Evolutionary conservation across 2,113 vertebrate genomes (phyloP), one percentile per base, ranked within the genome.

Genomic region (Gopherus flavomarginatus): DNA sequence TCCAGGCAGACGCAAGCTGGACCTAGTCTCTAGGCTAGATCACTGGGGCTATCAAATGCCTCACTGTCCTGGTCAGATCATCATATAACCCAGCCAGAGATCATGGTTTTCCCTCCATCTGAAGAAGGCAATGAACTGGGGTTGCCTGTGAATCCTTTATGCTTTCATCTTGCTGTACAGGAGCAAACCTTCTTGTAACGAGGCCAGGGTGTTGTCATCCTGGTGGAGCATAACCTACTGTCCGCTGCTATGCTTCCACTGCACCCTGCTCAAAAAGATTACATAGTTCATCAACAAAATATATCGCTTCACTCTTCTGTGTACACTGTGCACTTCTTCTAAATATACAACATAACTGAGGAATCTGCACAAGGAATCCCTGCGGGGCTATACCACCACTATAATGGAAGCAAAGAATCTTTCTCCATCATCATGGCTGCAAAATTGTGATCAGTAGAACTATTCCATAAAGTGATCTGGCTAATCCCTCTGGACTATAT

Each of bases 21-120:
- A 94, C 75, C 91, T 90, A 47, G 90, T 4, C 92, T 94, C 80
- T 49, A 80, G 38, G 9, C 44, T 44, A 94, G 42, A 80, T 85
- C 49, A 69, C 42, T 72, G 35, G 44, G 85, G 86, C 82, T 42
- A 4, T 26, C 22, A 42, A 21, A 24, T 44, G 72, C 24, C 19
- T 12, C 14, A 69, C 38, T 44, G 0, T 0, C 4, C 83, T 95
- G 88, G 87, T 94, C 65, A 94, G 89, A 78, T 92, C 96, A 81
- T 85, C 22, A 29, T 52, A 88, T 88, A 19, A 57, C 86, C 27
- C 57, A 91, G 38, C 13, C 42, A 88, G 86, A 85, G 57, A 72
- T 35, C 56, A 5, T n/a, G 88, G 62, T 87, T 88, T 83, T 27
- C 47, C 19, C 50, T 88, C 62, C 69, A 53, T 50, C 62, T 85